A percentile compares a stretch with the other conserved stretches of the same genome.
phyloP scores from a whole-genome alignment of 2,888 invertebrate genomes.

The Habroteleia sp. region DNA sequence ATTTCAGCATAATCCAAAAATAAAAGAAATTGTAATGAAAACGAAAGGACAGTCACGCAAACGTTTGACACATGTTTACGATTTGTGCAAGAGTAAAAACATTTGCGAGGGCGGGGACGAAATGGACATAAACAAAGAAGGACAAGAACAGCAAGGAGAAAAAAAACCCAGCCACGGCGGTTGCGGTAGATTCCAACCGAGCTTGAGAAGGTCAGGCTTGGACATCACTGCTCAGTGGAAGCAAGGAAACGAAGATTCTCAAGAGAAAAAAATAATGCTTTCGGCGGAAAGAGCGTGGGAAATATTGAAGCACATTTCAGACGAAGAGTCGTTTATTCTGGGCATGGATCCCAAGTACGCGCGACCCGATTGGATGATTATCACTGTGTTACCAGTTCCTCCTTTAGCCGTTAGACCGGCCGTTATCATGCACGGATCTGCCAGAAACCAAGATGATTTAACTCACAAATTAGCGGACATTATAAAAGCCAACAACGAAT shows the following conservation, averaged over 20 bases:
- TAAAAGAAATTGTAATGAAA: constrained; percentile 96
- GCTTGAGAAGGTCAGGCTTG: constrained; percentile 92
- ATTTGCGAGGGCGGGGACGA: constrained; percentile 99
- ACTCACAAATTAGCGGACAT: constrained; percentile 99
- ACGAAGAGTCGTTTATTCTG: constrained; percentile 97
- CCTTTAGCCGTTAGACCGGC: constrained; percentile 98
- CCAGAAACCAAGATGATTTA: constrained; percentile 98
- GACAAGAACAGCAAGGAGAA: constrained; percentile 82
- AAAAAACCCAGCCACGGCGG: constrained; percentile 93
- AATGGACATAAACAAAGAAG: constrained; percentile 94
- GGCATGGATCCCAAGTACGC: constrained; percentile 99
- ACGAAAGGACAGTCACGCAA: constrained; percentile 98
- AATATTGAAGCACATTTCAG: constrained; percentile 96
- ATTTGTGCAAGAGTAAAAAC: constrained; percentile 98
- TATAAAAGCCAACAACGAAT: constrained; percentile 98
- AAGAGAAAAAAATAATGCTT: constrained; percentile 96
- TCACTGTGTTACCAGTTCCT: constrained; percentile 98
- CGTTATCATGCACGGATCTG: constrained; percentile 99
- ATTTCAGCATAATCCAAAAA: constrained; percentile 91
- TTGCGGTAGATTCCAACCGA: constrained; percentile 98
- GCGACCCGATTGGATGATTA: constrained; percentile 99
- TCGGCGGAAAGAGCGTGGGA: constrained; percentile 98
- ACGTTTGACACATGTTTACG: constrained; percentile 96
- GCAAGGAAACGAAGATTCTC: constrained; percentile 98
- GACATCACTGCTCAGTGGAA: constrained; percentile 99